Conservation (phyloP, 2,113 vertebrate genomes). For the Aldabrachelys gigantea region DNA sequence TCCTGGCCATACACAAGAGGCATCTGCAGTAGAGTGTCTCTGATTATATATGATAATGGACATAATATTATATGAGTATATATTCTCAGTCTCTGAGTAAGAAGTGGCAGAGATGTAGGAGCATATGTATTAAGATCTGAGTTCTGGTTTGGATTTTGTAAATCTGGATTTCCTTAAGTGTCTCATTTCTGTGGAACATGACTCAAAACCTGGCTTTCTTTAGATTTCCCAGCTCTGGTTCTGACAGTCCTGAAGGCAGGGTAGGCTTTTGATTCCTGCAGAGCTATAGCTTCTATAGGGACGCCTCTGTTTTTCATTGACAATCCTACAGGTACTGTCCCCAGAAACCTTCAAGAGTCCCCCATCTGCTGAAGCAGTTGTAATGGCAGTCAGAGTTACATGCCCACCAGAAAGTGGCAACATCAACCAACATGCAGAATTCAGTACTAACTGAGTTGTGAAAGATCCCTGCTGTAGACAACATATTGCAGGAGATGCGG, state of each 20-base stretch:
- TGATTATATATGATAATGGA: background rate
- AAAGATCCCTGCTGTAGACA: background rate
- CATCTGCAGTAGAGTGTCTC: background rate
- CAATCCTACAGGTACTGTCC: background rate
- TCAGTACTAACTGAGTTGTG: background rate
- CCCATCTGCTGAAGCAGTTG: background rate
- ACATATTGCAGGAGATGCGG: background rate
- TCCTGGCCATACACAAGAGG: background rate
- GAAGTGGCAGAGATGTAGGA: background rate
- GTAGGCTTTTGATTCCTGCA: background rate
- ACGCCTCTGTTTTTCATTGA: background rate
- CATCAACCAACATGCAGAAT: background rate
- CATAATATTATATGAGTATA: background rate
- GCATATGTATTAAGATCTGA: background rate
- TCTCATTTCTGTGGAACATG: background rate
- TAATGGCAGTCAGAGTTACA: background rate
- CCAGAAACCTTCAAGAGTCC: background rate
- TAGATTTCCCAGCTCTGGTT: background rate
- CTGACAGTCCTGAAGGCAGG: background rate
- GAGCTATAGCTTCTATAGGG: background rate
- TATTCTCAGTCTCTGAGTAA: background rate
- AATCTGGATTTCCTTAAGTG: background rate
- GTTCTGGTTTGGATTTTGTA: background rate
- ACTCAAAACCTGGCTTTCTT: background rate
- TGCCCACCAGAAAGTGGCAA: background rate